These are phyloP conservation scores for Aspidapion aeneum DNA, from an alignment of 2,888 invertebrate species.

Conservation along the genomic window DNA sequence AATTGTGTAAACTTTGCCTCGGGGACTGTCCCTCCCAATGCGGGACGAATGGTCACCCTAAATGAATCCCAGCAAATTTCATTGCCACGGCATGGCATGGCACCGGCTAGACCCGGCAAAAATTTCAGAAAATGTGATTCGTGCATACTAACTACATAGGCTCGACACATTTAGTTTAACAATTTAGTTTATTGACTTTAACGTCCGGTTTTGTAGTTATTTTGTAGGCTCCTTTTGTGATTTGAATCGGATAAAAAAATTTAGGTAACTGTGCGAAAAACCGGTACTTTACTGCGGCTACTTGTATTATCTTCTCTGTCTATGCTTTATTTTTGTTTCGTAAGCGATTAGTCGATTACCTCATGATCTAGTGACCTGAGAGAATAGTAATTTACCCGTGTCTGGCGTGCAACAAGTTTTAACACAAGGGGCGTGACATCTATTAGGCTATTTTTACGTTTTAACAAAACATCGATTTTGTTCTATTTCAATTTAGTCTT, in stretches of 20 bases:
- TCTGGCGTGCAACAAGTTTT: not conserved
- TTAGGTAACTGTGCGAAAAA: not conserved
- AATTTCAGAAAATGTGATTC: not conserved
- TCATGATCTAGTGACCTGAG: not conserved
- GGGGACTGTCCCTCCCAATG: too few species aligned
- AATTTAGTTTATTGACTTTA: not conserved
- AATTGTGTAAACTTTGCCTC: too few species aligned
- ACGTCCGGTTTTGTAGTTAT: not conserved
- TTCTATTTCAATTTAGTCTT: too few species aligned
- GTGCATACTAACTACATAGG: too few species aligned
- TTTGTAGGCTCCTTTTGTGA: not conserved
- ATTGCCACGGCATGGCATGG: not conserved
- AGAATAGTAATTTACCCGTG: not conserved
- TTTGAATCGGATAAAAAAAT: not conserved
- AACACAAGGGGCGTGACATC: not conserved
- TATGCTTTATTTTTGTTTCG: too few species aligned
- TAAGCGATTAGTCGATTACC: not conserved
- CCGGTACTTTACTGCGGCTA: too few species aligned
- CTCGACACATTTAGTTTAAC: not conserved
- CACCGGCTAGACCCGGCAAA: not conserved
- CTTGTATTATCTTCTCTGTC: too few species aligned
- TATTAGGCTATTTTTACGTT: too few species aligned
- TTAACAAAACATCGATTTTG: too few species aligned
- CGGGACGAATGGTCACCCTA: too few species aligned
- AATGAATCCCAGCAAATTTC: not conserved